A percentile compares a stretch with the other conserved stretches of the same genome.
Conservation (phyloP, 2,113 vertebrate species). For the Tamias sibiricus region DNA sequence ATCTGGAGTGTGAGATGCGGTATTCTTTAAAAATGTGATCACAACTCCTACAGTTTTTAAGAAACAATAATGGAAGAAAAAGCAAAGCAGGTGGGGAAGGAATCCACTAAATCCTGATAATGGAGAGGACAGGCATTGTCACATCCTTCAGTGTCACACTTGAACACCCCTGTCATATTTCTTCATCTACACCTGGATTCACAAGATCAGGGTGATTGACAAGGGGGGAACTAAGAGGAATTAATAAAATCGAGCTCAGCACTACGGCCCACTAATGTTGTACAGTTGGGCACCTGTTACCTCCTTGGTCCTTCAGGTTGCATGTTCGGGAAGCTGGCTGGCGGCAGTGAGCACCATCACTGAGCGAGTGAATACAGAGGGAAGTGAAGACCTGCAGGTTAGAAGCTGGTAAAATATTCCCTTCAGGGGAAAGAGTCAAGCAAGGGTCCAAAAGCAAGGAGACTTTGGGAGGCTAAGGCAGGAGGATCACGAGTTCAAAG, state of each 20-base stretch:
- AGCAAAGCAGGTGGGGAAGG: neutral
- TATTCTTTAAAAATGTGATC: neutral
- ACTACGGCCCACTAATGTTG: neutral
- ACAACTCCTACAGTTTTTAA: neutral
- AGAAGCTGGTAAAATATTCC: neutral
- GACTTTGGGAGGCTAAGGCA: no score
- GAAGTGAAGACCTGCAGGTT: neutral
- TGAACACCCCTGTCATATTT: neutral
- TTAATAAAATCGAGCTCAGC: no score
- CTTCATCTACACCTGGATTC: no score
- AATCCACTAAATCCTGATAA: fast-evolving
- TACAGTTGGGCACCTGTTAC: neutral
- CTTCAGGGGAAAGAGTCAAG: neutral
- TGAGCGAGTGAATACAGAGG: neutral
- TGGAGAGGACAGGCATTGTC: neutral
- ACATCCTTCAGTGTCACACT: no score
- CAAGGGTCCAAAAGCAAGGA: neutral
- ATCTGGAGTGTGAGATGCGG: neutral
- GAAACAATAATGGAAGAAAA: neutral
- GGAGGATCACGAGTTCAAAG: no score
- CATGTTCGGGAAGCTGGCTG: neutral
- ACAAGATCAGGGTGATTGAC: neutral
- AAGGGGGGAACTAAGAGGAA: no score
- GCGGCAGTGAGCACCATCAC: neutral
- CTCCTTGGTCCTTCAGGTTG: neutral